Evolutionary conservation across 2,113 vertebrate genomes (phyloP), one percentile per base, ranked within the genome.

Genomic region (Sylvietta virens): DNA sequence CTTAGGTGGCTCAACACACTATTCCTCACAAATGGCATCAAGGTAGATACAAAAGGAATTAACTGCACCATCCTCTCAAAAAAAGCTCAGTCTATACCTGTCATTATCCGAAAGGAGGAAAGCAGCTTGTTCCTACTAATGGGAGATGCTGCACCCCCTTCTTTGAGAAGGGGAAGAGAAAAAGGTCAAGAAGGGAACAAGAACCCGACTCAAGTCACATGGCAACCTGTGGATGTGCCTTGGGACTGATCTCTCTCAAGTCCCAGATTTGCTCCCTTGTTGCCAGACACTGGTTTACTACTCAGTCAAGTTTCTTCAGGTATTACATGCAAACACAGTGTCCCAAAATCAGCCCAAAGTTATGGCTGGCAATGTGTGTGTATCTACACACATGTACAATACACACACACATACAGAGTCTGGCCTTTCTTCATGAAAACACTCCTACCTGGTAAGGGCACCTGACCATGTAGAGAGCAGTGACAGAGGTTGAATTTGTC

Each of bases 401-500:
- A 57, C 17, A 79, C 9, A 39, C 37, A 51, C 35, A 45, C 9
- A 37, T 12, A 12, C 19, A 40, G 7, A 56, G 23, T 12, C 61
- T 39, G 17, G 35, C 48, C 16, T 82, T 67, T 66, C 82, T 39
- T 76, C 66, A 24, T 56, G 21, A 62, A 76, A 79, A 39, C 5
- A 20, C 9, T 95, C 64, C 62, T 88, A 44, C 39, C 54, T 84
- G 85, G 4, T 47, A 88, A 93, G 17, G 30, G 44, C 53, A 81
- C 61, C 66, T 81, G 69, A n/a, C n/a, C 44, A 67, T 20, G 74
- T 0, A 74, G 86, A 81, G n/a, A 53, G 64, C 56, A 67, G 48
- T 56, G 64, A 82, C 82, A 93, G 88, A 72, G 81, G 90, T 44
- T 88, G 56, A 89, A 83, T 92, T 92, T 72, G 30, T 90, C 85